phyloP scores from a whole-genome alignment of 2,113 vertebrate genomes.

The Tiliqua scincoides region DNA sequence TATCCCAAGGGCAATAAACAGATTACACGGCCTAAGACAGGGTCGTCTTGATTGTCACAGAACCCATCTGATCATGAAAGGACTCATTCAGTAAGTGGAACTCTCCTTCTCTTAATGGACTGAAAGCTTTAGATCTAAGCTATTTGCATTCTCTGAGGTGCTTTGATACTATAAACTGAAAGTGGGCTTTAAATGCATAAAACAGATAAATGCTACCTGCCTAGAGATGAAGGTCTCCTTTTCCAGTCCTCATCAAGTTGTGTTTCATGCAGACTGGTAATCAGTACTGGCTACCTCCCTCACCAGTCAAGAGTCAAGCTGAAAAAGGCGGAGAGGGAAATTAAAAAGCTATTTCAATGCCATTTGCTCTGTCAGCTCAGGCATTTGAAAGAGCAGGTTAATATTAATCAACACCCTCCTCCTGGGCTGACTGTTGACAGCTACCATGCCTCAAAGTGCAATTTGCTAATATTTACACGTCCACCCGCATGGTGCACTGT shows the following conservation, averaged over 20 bases:
- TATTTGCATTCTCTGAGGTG: no score
- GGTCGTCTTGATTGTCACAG: no score
- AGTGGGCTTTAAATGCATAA: no score
- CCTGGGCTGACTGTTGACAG: neutral
- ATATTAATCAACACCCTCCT: neutral
- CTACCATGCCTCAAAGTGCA: no score
- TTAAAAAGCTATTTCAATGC: neutral
- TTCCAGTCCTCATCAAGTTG: neutral
- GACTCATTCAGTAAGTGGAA: no score
- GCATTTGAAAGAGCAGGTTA: neutral
- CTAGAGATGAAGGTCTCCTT: neutral
- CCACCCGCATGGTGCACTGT: neutral
- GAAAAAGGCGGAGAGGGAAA: neutral
- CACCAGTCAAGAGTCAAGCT: neutral
- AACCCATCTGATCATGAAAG: no score
- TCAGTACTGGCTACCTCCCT: neutral
- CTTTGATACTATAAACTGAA: no score
- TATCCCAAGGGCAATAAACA: no score
- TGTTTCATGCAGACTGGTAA: neutral
- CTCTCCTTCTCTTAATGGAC: no score
- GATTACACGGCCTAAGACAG: no score
- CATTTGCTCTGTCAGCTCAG: neutral
- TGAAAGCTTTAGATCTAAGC: no score
- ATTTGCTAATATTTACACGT: neutral
- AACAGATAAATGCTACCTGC: no score